Evolutionary conservation across 2,888 invertebrate genomes (phyloP).

Genomic region (Ornithoptera priamus): DNA sequence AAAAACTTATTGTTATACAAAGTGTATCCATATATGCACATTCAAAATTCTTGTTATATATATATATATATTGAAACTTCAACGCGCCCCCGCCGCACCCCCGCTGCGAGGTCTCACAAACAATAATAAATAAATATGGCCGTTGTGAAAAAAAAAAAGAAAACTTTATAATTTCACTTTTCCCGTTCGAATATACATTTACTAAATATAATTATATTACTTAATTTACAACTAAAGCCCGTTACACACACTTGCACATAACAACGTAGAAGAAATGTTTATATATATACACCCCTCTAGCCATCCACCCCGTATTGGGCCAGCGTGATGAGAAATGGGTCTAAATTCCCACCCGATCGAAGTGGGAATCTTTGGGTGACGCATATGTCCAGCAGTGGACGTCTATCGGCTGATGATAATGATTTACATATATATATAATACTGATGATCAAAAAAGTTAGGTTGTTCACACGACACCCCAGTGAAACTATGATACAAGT

Average conservation of each 20-base stretch:
- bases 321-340: no score
- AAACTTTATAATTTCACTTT: slow-evolving; percentile 20
- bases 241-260: slow-evolving; percentile 17
- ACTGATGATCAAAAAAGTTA: no score
- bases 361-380: no score
- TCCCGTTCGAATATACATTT: background rate
- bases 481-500: no score
- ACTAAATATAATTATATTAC: slow-evolving; percentile 34
- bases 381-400: no score
- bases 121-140: slow-evolving; percentile 65
- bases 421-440: no score
- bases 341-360: no score
- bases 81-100: slow-evolving; percentile 49
- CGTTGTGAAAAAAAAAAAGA: slow-evolving; percentile 33
- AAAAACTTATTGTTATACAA: background rate
- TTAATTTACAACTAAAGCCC: slow-evolving; percentile 37
- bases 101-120: slow-evolving; percentile 60
- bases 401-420: no score
- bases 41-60: background rate
- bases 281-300: no score
- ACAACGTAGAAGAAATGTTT: no score
- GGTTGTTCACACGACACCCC: no score
- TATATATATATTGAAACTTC: background rate
- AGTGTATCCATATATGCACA: background rate
- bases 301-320: no score